Evolutionary conservation across 1,140 invertebrate species (phyloP), one percentile per base, ranked within the genome.

Genomic region (Sitobion miscanthi): DNA sequence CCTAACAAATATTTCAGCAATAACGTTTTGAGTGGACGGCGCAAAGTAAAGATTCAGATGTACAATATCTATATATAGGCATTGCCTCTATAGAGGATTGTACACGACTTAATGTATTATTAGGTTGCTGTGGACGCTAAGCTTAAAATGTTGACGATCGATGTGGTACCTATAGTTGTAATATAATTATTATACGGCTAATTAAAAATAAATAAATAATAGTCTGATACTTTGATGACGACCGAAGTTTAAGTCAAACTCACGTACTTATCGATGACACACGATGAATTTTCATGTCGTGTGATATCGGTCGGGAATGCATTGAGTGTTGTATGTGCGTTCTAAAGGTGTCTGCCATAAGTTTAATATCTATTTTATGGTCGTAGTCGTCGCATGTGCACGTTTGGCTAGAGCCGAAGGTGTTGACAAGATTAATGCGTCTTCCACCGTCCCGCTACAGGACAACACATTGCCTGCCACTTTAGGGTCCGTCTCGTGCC

Each of bases 361-460:
- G 30, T 77, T 82, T 82, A 77, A 91, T 77, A 77, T 77, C 42
- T 91, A n/a, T 62, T 91, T 91, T 91, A 77, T 77, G 90, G 42
- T 21, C 45, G 35, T 57, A 38, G 62, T 45, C 5, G 30, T 77
- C 17, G 42, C 11, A 69, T 45, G 30, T 77, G 77, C 20, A 20
- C 23, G 42, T 57, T 69, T 45, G 62, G 62, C 90, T 35, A 30
- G 42, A 69, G 14, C 25, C 2, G n/a, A 30, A 52, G 62, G 90
- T 82, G 62, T 82, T 77, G 90, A 91, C 38, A 91, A 91, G 90
- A 91, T 91, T 91, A 69, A 91, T 91, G 90, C 42, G 38, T n/a
- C 25, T 8, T 4, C 86, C 5, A n/a, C 85, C 45, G 42, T 17
- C 25, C 45, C 25, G 11, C n/a, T n/a, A 5, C 30, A n/a, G 25